phyloP scores from a whole-genome alignment of 2,888 invertebrate genomes.

The Mimumesa dahlbomi region DNA sequence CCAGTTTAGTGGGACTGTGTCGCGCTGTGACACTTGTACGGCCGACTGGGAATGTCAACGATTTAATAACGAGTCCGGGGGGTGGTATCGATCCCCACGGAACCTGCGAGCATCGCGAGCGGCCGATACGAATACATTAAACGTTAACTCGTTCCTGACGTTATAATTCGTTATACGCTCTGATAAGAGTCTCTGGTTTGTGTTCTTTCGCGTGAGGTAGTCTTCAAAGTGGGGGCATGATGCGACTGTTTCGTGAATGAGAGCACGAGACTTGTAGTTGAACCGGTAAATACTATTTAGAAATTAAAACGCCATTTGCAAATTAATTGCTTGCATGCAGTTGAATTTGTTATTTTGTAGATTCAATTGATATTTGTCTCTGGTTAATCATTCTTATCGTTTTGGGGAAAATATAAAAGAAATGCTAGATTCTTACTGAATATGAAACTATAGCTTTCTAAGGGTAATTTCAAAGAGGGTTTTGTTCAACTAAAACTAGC shows the following conservation, averaged over 20 bases:
- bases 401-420: too few species aligned
- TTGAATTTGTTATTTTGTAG: too few species aligned
- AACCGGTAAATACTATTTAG: too few species aligned
- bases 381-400: too few species aligned
- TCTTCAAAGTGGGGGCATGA: slow-evolving; percentile 7
- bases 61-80: slow-evolving; percentile 61
- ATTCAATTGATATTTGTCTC: too few species aligned
- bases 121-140: slow-evolving; percentile 23
- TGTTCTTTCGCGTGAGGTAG: not conserved
- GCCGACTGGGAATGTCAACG: slow-evolving; percentile 54
- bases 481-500: slow-evolving; percentile 6
- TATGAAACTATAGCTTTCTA: too few species aligned
- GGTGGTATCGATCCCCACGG: slow-evolving; percentile 57
- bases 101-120: slow-evolving; percentile 25
- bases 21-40: slow-evolving; percentile 36
- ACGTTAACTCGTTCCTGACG: slow-evolving; percentile 42
- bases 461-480: not conserved
- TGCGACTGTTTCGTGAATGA: too few species aligned
- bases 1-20: slow-evolving; percentile 30
- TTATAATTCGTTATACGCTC: slow-evolving; percentile 52
- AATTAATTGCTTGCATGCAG: too few species aligned
- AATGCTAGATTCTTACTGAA: too few species aligned
- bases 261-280: not conserved
- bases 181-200: slow-evolving; percentile 35
- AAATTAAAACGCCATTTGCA: too few species aligned